phyloP scores from a whole-genome alignment of 1,140 invertebrate species.

The Hylaeus volcanicus region DNA sequence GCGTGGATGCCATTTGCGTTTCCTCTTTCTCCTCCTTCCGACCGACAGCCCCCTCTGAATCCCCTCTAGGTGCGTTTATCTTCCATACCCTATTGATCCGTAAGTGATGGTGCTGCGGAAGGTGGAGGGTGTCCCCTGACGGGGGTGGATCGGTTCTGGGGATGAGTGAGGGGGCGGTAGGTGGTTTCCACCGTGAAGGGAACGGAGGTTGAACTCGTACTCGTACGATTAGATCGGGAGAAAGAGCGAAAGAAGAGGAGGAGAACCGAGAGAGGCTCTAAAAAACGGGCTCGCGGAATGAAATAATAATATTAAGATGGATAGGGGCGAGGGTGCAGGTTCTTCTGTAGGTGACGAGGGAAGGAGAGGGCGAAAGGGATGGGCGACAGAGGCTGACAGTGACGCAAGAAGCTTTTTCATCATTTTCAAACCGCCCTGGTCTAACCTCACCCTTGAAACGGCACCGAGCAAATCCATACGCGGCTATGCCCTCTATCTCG shows the following conservation, averaged over 20 bases:
- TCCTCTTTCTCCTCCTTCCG: slow-evolving; percentile 52
- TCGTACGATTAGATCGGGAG: slow-evolving; percentile 73
- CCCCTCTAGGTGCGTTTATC: slow-evolving; percentile 68
- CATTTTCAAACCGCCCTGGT: slow-evolving; percentile 66
- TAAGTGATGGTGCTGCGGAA: slow-evolving; percentile 72
- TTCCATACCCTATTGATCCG: slow-evolving; percentile 77
- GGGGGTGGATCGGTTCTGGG: slow-evolving; percentile 57
- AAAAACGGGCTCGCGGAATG: slow-evolving; percentile 73
- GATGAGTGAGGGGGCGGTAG: slow-evolving; percentile 45
- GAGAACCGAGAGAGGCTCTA: slow-evolving; percentile 46
- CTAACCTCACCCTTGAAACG: slow-evolving; percentile 62
- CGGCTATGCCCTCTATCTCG: slow-evolving; percentile 35
- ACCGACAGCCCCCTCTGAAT: slow-evolving; percentile 38
- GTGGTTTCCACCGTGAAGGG: slow-evolving; percentile 62
- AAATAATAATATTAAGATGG: slow-evolving; percentile 79
- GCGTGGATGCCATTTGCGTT: slow-evolving; percentile 54
- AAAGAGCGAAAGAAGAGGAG: slow-evolving; percentile 17
- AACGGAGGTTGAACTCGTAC: slow-evolving; percentile 64
- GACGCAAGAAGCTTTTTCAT: slow-evolving; percentile 69
- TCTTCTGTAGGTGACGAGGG: slow-evolving; percentile 64
- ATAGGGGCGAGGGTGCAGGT: slow-evolving; percentile 66
- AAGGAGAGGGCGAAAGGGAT: slow-evolving; percentile 34
- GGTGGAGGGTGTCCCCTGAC: slow-evolving; percentile 62
- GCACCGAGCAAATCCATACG: slow-evolving; percentile 65
- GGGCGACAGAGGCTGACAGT: slow-evolving; percentile 62